Base-by-base conservation (phyloP, 64 coral and sea anemone species). In the Porites australiensis region DNA sequence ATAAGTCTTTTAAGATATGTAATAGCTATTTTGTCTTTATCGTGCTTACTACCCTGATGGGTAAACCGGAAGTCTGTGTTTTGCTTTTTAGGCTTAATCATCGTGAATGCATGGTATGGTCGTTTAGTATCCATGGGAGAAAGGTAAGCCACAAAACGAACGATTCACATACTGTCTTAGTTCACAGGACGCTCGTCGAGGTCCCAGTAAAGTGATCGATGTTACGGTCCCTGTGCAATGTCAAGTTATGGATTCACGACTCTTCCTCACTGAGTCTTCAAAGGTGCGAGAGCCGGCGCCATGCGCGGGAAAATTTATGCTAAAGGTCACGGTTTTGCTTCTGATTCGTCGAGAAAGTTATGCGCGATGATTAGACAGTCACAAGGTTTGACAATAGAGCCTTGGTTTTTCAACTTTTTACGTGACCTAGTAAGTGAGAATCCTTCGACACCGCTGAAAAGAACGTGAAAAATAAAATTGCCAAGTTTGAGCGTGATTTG, bases 201-300 rank as follows among this genome's bases (percentile, higher is more conserved):
- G 53, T 44, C 62, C 76, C 64, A 72, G 49, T 53, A 88, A 88
- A 91, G 98, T 99, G 13, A 96, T 99, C 50, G 98, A 99, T 61
- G 98, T 94, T 47, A 96, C 98, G 0, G 84, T 96, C n/a, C 94
- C 98, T 13, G 66, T 99, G 16, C 98, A 99, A 58, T 99, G 98
- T 71, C 98, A 96, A 94, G 94, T 96, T 22, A 93, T 84, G 58
- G 98, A 99, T 52, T 99, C 94, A 1, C 91, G 91, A 13, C 88
- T 99, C 4, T 96, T 99, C 55, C 77, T 99, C 13, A 94, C 94
- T 13, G 98, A 99, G 83, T 89, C 69, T 13, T 63, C 81, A 2
- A 99, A 99, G 92, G 94, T 91, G 20, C 49, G 0, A 37, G 27
- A 37, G 0, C 27, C 27, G 27, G 27, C 1, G 27, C 1, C 27